phyloP scores from a whole-genome alignment of 2,888 invertebrate species.

The Drosophila mimetica region DNA sequence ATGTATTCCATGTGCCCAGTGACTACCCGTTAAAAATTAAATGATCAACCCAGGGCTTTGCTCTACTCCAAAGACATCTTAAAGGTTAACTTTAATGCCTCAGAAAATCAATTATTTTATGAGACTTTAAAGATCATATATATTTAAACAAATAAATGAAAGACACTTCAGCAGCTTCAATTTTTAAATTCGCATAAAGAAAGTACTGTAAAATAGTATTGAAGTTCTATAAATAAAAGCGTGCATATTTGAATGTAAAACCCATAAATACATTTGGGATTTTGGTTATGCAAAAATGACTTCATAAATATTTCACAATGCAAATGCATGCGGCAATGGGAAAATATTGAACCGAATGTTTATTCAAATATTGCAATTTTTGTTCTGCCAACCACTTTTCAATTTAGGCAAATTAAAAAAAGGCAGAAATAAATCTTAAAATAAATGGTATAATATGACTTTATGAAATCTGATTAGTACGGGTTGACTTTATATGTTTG shows the following conservation, averaged over 20 bases:
- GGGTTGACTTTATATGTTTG: not conserved
- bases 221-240: slow-evolving; percentile 7
- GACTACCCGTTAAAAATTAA: slow-evolving; percentile 18
- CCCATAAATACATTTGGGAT: slow-evolving; percentile 20
- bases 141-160: too few species aligned
- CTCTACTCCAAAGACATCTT: not conserved
- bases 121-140: too few species aligned
- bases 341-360: slow-evolving; percentile 6
- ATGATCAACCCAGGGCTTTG: not conserved
- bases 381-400: not conserved
- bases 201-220: not conserved
- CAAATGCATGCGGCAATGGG: slow-evolving; percentile 14
- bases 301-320: slow-evolving; percentile 24
- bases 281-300: slow-evolving; percentile 29
- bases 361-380: slow-evolving; percentile 1
- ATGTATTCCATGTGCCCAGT: slow-evolving; percentile 18
- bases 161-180: not conserved
- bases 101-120: too few species aligned
- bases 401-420: not conserved
- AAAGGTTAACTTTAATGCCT: too few species aligned
- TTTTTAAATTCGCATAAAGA: slow-evolving; percentile 2
- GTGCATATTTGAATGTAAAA: slow-evolving; percentile 10
- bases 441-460: not conserved
- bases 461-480: too few species aligned
- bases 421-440: not conserved